Evolutionary conservation across 2,888 invertebrate species (phyloP), one percentile per base, ranked within the genome.

Genomic region (Microdon myrmicae): DNA sequence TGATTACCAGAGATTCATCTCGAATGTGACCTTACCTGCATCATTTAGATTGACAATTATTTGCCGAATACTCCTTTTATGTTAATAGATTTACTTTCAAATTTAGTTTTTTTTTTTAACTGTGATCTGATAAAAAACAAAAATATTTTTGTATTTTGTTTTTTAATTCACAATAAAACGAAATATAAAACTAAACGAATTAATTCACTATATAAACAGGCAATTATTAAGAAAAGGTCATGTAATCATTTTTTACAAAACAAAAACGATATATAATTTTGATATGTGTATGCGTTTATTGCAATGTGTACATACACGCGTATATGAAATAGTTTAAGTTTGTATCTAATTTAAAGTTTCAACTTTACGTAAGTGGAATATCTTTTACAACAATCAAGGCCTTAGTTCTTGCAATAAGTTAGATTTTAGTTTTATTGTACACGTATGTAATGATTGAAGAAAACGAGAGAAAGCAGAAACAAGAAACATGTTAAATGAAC

Each of bases 61-160:
- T 49, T 54, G 12, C 29, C 35, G 41, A 34, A 8, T 20, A 22
- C 35, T 19, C 8, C 31, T 22, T 28, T 38, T 22, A 1, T 28
- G 23, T 20, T 19, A 26, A 23, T n/a, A 3, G 16, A 23, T 4
- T 22, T 20, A 14, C n/a, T 26, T 13, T 44, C 23, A 31, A 7
- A 9, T 45, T 28, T 8, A 19, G 12, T 12, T 39, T 43, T 64
- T 47, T 45, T 26, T 22, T 58, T 64, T 43, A 53, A 43, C 64
- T 64, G 64, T 64, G 64, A 75, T 72, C n/a, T n/a, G n/a, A n/a
- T n/a, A n/a, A n/a, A n/a, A n/a, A n/a, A n/a, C n/a, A 22, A 22
- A 22, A 6, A 8, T 22, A 8, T 22, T 22, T 73, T 70, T 73
- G 71, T 71, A 74, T 71, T 72, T 73, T 70, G 69, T 69, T 71